Evolutionary conservation across 1,140 invertebrate genomes (phyloP).

Genomic region (Marisa cornuarietis): DNA sequence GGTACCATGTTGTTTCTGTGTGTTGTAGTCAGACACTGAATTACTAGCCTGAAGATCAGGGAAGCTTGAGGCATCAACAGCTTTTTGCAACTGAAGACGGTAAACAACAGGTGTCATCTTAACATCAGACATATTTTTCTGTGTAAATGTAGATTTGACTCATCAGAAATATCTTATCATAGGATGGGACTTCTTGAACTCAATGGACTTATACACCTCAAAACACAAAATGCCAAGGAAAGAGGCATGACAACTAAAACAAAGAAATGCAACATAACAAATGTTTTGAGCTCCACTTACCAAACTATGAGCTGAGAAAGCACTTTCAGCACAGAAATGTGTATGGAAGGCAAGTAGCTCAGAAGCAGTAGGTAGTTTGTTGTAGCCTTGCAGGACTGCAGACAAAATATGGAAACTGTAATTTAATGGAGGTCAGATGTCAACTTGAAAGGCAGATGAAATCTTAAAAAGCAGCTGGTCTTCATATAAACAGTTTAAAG

Average conservation of each 20-base stretch:
- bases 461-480: too few relatives aligned
- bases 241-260: too few relatives aligned
- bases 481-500: too few relatives aligned
- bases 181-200: too few relatives aligned
- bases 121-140: too few relatives aligned
- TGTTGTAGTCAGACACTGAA: constrained; percentile 13
- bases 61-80: constrained; percentile 23
- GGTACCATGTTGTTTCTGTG: background rate
- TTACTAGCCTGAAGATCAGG: constrained; percentile 8
- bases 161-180: too few relatives aligned
- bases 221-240: too few relatives aligned
- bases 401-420: background rate
- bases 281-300: background rate
- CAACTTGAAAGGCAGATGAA: too few relatives aligned
- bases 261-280: too few relatives aligned
- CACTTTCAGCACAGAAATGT: background rate
- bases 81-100: constrained; percentile 24
- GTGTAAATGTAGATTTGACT: too few relatives aligned
- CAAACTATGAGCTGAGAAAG: background rate
- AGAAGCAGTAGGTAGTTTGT: background rate
- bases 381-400: background rate
- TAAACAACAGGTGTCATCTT: background rate
- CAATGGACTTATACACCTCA: too few relatives aligned
- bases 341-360: background rate
- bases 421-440: background rate